These are phyloP conservation scores for Galerucella nymphaeae DNA, from an alignment of 2,888 invertebrate genomes.

Conservation along the genomic window DNA sequence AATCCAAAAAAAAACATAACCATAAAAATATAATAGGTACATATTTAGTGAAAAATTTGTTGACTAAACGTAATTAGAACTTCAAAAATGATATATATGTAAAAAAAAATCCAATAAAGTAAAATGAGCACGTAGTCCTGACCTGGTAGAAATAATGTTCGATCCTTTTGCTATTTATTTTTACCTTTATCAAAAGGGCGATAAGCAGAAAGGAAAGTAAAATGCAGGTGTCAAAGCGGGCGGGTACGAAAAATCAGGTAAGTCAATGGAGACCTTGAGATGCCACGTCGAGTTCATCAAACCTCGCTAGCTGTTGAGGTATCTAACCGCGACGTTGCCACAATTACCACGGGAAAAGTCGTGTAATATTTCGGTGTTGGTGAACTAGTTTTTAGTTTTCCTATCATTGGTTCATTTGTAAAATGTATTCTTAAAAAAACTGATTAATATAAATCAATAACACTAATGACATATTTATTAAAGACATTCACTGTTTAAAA, in stretches of 20 bases:
- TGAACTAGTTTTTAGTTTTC: conserved; percentile 4
- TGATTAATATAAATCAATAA: too few species aligned
- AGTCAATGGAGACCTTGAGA: conserved; percentile 48
- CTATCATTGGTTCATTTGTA: too few species aligned
- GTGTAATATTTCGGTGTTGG: neutral
- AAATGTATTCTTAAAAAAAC: too few species aligned
- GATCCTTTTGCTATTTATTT: conserved; percentile 43
- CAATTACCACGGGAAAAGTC: conserved; percentile 9
- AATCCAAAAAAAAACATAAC: too few species aligned
- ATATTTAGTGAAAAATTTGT: too few species aligned
- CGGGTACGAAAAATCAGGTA: conserved; percentile 35
- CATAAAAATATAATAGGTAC: too few species aligned
- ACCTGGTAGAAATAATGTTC: conserved; percentile 38
- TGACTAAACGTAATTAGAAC: too few species aligned
- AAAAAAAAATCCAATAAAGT: too few species aligned
- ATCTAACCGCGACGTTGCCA: conserved; percentile 37
- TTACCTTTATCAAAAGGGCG: conserved; percentile 32
- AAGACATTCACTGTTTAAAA: too few species aligned
- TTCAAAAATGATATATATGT: too few species aligned
- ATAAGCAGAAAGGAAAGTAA: conserved; percentile 41
- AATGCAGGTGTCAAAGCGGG: conserved; percentile 43
- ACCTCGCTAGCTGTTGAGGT: conserved; percentile 29
- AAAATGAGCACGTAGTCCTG: neutral
- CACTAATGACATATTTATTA: too few species aligned
- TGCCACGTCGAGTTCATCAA: conserved; percentile 51